phyloP scores from a whole-genome alignment of 35 echinoderm and acorn worm genomes.

The Apostichopus parvimensis region DNA sequence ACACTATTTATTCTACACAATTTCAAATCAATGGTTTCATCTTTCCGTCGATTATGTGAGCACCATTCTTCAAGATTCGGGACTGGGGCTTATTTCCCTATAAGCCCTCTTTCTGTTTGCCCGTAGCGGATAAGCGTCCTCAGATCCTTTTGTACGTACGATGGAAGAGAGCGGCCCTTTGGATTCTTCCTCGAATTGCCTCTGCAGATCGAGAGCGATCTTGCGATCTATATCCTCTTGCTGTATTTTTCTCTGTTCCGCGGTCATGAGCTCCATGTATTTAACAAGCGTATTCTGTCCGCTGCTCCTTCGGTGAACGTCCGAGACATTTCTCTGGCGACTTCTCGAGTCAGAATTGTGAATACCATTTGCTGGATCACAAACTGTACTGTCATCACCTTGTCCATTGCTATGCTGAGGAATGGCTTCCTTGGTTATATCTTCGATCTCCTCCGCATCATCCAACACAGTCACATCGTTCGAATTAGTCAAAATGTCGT shows the following conservation, averaged over 20 bases:
- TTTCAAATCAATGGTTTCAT: too few species aligned
- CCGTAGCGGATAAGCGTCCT: slow-evolving; percentile 46
- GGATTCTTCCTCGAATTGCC: slow-evolving; percentile 28
- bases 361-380: not conserved
- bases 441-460: not conserved
- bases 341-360: not conserved
- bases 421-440: too few species aligned
- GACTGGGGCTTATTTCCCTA: slow-evolving; percentile 28
- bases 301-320: slow-evolving; percentile 18
- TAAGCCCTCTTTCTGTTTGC: slow-evolving; percentile 8
- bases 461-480: not conserved
- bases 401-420: not conserved
- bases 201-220: slow-evolving; percentile 40
- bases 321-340: not conserved
- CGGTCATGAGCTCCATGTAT: slow-evolving; percentile 40
- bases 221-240: slow-evolving; percentile 50
- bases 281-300: slow-evolving; percentile 21
- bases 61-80: not conserved
- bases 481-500: not conserved
- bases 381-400: not conserved
- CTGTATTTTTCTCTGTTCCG: slow-evolving; percentile 18
- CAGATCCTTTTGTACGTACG: slow-evolving; percentile 27
- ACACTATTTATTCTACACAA: too few species aligned
- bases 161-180: not conserved
- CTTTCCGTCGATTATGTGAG: too few species aligned